Percentiles rank a stretch among this genome's conserved stretches.
phyloP scores from a whole-genome alignment of 2,888 invertebrate species.

The Hemithea aestivaria region DNA sequence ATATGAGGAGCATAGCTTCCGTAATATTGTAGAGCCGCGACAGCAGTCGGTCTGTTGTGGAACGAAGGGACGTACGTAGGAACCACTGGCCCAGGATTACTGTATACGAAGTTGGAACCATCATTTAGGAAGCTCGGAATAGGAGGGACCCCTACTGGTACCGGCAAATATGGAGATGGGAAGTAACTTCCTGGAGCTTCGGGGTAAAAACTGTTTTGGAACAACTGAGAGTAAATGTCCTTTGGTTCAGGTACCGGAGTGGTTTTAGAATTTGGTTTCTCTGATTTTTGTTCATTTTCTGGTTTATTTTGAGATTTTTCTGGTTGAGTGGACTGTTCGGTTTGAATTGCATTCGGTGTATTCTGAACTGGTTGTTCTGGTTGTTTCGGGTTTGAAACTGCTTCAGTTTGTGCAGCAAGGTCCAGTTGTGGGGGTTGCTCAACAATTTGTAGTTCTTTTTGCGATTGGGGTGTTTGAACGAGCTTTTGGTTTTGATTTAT shows the following conservation, averaged over 20 bases:
- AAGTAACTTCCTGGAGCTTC: slow-evolving; percentile 1
- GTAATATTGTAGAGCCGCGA: slow-evolving; percentile 16
- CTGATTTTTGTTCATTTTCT: slow-evolving; percentile 1
- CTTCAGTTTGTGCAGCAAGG: slow-evolving; percentile 7
- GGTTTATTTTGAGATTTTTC: slow-evolving; percentile 2
- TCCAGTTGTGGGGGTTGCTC: background rate
- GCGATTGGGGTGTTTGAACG: too few species aligned
- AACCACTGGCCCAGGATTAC: slow-evolving; percentile 36
- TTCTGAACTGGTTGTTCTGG: too few species aligned
- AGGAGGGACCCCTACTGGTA: slow-evolving; percentile 11
- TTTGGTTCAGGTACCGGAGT: slow-evolving; percentile 1
- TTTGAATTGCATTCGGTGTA: too few species aligned
- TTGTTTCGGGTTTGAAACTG: slow-evolving; percentile 5
- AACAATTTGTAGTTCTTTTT: too few species aligned
- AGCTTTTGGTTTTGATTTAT: too few species aligned
- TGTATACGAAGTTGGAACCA: background rate
- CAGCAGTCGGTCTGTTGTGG: slow-evolving; percentile 5
- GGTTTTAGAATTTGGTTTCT: slow-evolving; percentile 3
- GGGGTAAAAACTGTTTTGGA: slow-evolving; percentile 8
- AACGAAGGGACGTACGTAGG: slow-evolving; percentile 30
- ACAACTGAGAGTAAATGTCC: slow-evolving; percentile 10
- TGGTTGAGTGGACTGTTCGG: background rate
- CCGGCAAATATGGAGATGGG: slow-evolving; percentile 5
- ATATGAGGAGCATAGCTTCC: slow-evolving; percentile 16
- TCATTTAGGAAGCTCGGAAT: background rate